phyloP scores from a whole-genome alignment of 2,888 invertebrate species.

The Clusia tigrina region DNA sequence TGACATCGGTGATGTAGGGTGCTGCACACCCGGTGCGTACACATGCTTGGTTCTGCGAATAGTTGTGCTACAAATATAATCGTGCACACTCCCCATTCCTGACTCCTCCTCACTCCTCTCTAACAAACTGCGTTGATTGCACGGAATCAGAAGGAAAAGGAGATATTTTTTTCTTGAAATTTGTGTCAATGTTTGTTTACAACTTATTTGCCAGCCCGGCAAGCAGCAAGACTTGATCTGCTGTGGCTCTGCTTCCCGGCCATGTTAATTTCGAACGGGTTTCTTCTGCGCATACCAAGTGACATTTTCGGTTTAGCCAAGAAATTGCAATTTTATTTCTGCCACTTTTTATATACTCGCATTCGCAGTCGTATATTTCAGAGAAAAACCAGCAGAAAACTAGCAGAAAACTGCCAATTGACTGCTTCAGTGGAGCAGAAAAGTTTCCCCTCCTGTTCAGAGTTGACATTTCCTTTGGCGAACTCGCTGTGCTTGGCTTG shows the following conservation, averaged over 20 bases:
- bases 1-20: no score
- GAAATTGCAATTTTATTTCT: constrained; percentile 9
- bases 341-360: not conserved
- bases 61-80: no score
- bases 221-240: not conserved
- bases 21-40: no score
- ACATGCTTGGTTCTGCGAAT: no score
- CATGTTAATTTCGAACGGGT: not conserved
- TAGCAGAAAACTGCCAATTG: constrained; percentile 43
- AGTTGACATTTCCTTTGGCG: not conserved
- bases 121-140: no score
- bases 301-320: not conserved
- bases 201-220: not conserved
- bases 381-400: constrained; percentile 4
- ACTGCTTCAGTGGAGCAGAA: constrained; percentile 61
- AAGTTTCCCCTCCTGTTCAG: constrained; percentile 36
- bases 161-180: not conserved
- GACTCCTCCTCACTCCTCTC: no score
- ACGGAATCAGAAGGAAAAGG: no score
- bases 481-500: not conserved
- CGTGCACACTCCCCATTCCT: no score
- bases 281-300: not conserved
- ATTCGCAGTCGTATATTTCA: not conserved
- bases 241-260: no score
- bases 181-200: constrained; percentile 7